phyloP scores from a whole-genome alignment of 1,140 invertebrate species.

The Charaxes varanes region DNA sequence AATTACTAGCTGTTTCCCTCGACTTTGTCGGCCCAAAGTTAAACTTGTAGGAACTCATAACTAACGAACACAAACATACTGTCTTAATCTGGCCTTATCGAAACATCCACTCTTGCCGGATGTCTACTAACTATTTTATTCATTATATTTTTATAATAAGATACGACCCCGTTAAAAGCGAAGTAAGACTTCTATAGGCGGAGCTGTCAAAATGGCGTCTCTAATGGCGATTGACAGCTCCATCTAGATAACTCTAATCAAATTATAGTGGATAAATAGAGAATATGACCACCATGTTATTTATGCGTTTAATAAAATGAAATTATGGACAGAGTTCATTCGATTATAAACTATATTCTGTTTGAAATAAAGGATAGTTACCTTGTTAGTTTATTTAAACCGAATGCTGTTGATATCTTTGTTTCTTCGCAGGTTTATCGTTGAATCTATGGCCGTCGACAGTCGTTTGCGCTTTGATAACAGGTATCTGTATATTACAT shows the following conservation, averaged over 20 bases:
- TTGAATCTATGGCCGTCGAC: conserved; percentile 37
- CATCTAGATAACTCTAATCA: conserved; percentile 54
- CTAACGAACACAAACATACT: no score
- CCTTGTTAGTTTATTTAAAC: no score
- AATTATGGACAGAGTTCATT: neutral
- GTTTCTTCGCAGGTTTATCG: conserved; percentile 34
- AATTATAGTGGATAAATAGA: conserved; percentile 37
- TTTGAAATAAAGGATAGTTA: no score
- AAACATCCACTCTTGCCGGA: no score
- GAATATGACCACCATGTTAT: conserved; percentile 5
- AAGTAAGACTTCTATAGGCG: conserved; percentile 5
- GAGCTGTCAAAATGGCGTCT: conserved; percentile 37
- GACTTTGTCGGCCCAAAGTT: no score
- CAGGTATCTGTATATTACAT: no score
- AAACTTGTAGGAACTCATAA: no score
- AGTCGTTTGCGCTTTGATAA: conserved; percentile 46
- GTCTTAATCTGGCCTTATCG: no score
- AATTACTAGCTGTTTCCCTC: no score
- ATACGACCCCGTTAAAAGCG: no score
- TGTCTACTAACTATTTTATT: no score
- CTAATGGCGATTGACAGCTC: conserved; percentile 49
- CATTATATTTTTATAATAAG: no score
- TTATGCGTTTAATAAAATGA: neutral
- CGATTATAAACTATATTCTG: conserved; percentile 1
- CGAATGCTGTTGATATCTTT: conserved; percentile 11